Evolutionary conservation across 2,797 vertebrate species (phyloP).

Genomic region (Thunnus albacares): DNA sequence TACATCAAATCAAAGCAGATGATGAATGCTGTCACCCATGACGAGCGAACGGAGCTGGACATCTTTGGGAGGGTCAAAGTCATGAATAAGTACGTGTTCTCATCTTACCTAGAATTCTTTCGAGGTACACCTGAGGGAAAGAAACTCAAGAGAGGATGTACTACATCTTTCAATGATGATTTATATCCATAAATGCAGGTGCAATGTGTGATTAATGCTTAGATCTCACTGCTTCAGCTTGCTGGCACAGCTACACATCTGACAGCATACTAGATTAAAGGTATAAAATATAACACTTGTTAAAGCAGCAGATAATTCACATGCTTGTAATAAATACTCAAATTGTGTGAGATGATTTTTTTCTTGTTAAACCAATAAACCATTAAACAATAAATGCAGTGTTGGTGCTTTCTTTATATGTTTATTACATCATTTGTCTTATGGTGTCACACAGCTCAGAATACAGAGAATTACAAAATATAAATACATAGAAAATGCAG

Average conservation of each 20-base stretch:
- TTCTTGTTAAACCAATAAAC: conserved; percentile 11
- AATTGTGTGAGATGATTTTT: not conserved
- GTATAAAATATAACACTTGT: not conserved
- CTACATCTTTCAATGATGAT: not conserved
- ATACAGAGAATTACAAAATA: conserved; percentile 75
- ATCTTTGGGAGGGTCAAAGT: conserved; percentile 80
- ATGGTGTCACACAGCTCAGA: conserved; percentile 68
- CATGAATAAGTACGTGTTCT: conserved; percentile 81
- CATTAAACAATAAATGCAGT: not conserved
- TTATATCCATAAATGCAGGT: not conserved
- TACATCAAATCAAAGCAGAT: conserved; percentile 69
- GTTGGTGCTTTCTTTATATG: conserved; percentile 43
- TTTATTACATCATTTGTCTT: conserved; percentile 63
- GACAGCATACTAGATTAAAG: not conserved
- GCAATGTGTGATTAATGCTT: not conserved
- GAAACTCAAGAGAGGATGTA: conserved; percentile 77
- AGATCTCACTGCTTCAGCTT: not conserved
- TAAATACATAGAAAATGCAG: conserved; percentile 74
- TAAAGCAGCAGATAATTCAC: not conserved
- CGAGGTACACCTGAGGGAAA: conserved; percentile 79
- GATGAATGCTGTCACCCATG: conserved; percentile 61
- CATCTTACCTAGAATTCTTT: conserved; percentile 80
- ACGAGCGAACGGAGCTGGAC: conserved; percentile 73
- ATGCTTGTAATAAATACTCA: not conserved
- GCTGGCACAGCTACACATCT: not conserved